These are phyloP conservation scores for Hedychridium roseum DNA, from an alignment of 2,888 invertebrate genomes.

Conservation along the genomic window DNA sequence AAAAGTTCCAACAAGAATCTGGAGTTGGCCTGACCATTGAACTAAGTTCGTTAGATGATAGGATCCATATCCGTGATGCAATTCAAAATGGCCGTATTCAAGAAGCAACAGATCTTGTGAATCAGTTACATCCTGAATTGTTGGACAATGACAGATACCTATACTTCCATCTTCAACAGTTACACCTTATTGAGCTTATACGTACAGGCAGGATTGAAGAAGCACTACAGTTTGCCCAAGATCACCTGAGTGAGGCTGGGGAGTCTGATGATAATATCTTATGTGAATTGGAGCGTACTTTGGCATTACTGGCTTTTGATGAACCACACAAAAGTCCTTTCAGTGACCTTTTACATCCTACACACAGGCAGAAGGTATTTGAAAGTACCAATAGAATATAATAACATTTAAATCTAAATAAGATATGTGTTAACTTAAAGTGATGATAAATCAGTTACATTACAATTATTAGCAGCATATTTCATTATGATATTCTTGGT, in stretches of 20 bases:
- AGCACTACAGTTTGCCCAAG: conserved; percentile 89
- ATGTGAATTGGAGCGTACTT: conserved; percentile 88
- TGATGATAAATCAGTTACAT: neutral
- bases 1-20: conserved; percentile 95
- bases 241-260: conserved; percentile 88
- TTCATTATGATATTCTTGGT: conserved; percentile 32
- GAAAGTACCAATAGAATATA: conserved; percentile 6
- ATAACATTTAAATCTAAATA: neutral
- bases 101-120: conserved; percentile 92
- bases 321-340: conserved; percentile 95
- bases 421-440: neutral
- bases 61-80: conserved; percentile 91
- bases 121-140: conserved; percentile 92
- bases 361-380: conserved; percentile 95
- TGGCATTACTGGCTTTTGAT: conserved; percentile 95
- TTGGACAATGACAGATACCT: conserved; percentile 94
- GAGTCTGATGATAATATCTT: conserved; percentile 77
- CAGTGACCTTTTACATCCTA: conserved; percentile 90
- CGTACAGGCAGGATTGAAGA: conserved; percentile 85
- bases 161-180: conserved; percentile 93
- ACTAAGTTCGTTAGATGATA: conserved; percentile 86
- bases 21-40: conserved; percentile 83
- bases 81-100: conserved; percentile 92
- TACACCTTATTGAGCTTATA: conserved; percentile 88
- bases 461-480: conserved; percentile 2